phyloP scores from a whole-genome alignment of 2,113 vertebrate genomes.

The Mola mola region DNA sequence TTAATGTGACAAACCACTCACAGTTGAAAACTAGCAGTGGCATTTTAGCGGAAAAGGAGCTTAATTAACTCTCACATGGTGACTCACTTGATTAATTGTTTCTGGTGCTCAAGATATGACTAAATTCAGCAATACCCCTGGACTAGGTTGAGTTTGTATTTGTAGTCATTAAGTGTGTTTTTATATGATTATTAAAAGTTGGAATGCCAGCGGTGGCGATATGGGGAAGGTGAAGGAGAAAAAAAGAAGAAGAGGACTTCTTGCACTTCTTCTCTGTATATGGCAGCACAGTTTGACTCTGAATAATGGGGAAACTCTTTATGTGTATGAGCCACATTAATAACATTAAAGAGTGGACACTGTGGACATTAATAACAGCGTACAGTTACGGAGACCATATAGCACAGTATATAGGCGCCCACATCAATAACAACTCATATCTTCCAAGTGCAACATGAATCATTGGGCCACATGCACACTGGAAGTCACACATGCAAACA shows the following conservation, averaged over 20 bases:
- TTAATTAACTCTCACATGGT: not conserved
- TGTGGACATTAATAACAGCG: slow-evolving; percentile 71
- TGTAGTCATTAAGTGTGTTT: not conserved
- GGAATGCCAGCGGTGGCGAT: not conserved
- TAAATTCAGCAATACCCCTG: not conserved
- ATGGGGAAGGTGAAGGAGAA: not conserved
- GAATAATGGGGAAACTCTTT: slow-evolving; percentile 79
- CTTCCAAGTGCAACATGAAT: slow-evolving; percentile 64
- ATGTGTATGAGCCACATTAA: slow-evolving; percentile 82
- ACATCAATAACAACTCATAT: slow-evolving; percentile 72
- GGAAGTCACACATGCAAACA: slow-evolving; percentile 36
- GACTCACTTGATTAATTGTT: not conserved
- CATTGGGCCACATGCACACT: slow-evolving; percentile 34
- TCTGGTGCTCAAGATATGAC: not conserved
- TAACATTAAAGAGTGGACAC: slow-evolving; percentile 72
- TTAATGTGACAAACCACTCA: too few species aligned
- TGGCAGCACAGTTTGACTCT: slow-evolving; percentile 59
- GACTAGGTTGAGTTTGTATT: not conserved
- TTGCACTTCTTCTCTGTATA: slow-evolving; percentile 35
- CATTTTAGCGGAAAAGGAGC: not conserved
- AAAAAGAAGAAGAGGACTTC: slow-evolving; percentile 20
- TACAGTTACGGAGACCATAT: slow-evolving; percentile 50
- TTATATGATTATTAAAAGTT: not conserved
- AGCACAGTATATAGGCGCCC: slow-evolving; percentile 36
- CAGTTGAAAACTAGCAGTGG: not conserved